Evolutionary conservation across 2,888 invertebrate genomes (phyloP), one percentile per base, ranked within the genome.

Genomic region (Tiliacea citrago): DNA sequence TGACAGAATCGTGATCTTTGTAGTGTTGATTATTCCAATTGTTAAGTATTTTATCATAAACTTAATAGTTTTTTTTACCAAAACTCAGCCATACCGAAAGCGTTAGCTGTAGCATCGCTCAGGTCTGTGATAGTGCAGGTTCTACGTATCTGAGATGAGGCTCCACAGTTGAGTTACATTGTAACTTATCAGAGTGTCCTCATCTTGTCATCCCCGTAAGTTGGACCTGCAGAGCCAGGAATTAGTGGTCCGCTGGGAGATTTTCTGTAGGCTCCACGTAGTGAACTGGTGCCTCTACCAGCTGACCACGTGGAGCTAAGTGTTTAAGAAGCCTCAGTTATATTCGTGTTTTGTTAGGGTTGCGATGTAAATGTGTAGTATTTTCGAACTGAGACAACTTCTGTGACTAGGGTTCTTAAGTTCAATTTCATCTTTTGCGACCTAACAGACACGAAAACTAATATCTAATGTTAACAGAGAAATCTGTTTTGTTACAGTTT

Each of bases 401-500:
- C n/a, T 18, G 29, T 29, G 12, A 18, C 29, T 35, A 45, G 2
- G 3, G 18, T 35, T 53, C 58, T 12, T 24, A 24, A 45, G 29
- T 29, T 29, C 6, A 61, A 61, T 61, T 49, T 24, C n/a, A 29
- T 39, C 35, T 45, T 68, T 62, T 45, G 49, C 9, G 13, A 55
- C 7, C 18, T n/a, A 55, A n/a, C n/a, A 24, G 6, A 21, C 45
- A 62, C 57, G 57, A 69, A 78, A 80, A 61, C 18, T 45, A 61
- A 55, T 24, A 68, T 29, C 16, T 39, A n/a, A 24, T 68, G n/a
- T 45, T 66, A 13, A 70, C 29, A 73, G 53, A 69, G 12, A 53
- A 65, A 66, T 75, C 10, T 78, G 83, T 88, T 80, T 89, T 92
- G 86, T 96, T 96, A 88, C 94, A 98, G 98, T 98, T 98, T 89